Percentiles rank a stretch among this genome's conserved stretches.
phyloP scores from a whole-genome alignment of 1,140 invertebrate species.

The Watersipora subatra region DNA sequence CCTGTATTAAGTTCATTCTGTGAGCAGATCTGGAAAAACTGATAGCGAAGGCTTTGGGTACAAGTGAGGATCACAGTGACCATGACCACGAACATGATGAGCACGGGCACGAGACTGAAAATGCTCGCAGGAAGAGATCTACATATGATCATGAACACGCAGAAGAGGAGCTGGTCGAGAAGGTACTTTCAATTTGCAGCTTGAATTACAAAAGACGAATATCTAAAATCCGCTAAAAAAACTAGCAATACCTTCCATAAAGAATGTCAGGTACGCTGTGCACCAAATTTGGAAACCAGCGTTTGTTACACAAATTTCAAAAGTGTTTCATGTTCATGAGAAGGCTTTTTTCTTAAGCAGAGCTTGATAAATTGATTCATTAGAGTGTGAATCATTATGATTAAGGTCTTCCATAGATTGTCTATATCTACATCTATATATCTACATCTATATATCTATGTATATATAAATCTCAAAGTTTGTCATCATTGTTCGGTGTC shows the following conservation, averaged over 20 bases:
- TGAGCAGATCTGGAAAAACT: not conserved
- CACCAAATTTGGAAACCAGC: not conserved
- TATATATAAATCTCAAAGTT: too few species aligned
- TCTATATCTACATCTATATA: too few species aligned
- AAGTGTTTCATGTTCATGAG: not conserved
- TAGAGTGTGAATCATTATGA: too few species aligned
- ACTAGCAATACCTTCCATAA: not conserved
- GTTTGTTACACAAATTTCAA: not conserved
- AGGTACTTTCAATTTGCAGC: not conserved
- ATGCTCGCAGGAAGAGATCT: too few species aligned
- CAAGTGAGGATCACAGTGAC: not conserved
- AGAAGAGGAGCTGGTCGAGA: not conserved
- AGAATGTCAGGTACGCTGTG: not conserved
- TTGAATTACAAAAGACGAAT: not conserved
- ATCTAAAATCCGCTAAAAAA: not conserved
- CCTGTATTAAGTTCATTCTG: not conserved
- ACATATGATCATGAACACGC: not conserved
- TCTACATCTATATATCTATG: too few species aligned
- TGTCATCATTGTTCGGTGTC: too few species aligned
- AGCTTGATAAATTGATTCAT: too few species aligned
- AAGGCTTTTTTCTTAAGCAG: not conserved
- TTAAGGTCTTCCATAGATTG: too few species aligned
- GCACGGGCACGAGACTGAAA: too few species aligned
- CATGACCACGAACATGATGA: not conserved
- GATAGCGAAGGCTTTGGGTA: not conserved